Evolutionary conservation across 2,797 vertebrate genomes (phyloP).

Genomic region (Pipistrellus nathusii): DNA sequence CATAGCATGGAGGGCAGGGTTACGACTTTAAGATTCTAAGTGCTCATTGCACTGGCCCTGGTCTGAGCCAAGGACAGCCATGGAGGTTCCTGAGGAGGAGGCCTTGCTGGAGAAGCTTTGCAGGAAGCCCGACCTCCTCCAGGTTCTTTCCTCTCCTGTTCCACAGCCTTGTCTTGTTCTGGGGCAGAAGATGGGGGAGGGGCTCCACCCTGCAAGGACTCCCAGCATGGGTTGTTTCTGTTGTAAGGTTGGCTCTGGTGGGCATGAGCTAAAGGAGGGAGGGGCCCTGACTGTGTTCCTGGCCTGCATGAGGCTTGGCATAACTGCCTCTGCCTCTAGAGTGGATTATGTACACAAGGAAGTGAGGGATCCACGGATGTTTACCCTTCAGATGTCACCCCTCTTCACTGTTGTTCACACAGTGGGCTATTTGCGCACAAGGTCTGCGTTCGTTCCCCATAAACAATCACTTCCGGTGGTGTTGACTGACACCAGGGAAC

Average conservation of each 20-base stretch:
- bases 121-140: fast-evolving
- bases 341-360: too few species aligned
- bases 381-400: not conserved
- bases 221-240: not conserved
- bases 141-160: not conserved
- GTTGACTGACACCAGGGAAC: not conserved
- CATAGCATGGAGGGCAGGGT: not conserved
- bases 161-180: too few species aligned
- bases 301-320: fast-evolving
- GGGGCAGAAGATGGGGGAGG: too few species aligned
- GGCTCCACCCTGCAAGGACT: too few species aligned
- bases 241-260: not conserved
- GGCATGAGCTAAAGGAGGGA: not conserved
- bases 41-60: too few species aligned
- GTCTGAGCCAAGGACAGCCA: too few species aligned
- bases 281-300: fast-evolving
- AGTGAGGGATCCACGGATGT: too few species aligned
- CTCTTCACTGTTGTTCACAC: not conserved
- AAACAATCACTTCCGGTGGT: not conserved
- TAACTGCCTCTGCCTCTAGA: fast-evolving
- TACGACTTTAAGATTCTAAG: too few species aligned
- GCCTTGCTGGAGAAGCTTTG: not conserved
- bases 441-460: not conserved
- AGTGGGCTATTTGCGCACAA: not conserved
- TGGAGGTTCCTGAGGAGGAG: fast-evolving